A percentile compares a stretch with the other conserved stretches of the same genome.
Conservation (phyloP, 2,888 invertebrate genomes). For the Tipula confusa region DNA sequence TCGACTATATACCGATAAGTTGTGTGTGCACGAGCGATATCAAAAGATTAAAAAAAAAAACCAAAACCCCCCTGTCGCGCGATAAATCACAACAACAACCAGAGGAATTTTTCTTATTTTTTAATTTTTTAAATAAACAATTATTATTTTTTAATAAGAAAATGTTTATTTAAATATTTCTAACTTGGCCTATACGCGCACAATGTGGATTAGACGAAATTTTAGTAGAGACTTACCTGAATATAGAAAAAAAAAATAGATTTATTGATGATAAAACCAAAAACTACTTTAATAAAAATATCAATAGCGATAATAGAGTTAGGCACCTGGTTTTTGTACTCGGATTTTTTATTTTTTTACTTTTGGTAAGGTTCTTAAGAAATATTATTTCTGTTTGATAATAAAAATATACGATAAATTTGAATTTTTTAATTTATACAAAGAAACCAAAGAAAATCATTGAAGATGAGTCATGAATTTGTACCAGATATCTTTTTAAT, state of each 20-base stretch:
- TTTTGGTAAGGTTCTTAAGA: neutral
- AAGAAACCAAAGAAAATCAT: neutral
- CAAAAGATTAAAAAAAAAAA: slow-evolving; percentile 15
- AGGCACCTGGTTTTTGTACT: slow-evolving; percentile 14
- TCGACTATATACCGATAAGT: no score
- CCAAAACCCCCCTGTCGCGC: slow-evolving; percentile 16
- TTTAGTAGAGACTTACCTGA: neutral
- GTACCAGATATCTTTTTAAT: no score
- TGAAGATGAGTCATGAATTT: slow-evolving; percentile 14
- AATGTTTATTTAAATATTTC: neutral
- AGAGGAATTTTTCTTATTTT: neutral
- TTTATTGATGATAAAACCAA: slow-evolving; percentile 20
- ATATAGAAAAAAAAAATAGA: neutral
- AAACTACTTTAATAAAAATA: neutral
- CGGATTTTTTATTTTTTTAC: neutral
- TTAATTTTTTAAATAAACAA: slow-evolving; percentile 9
- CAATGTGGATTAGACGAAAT: neutral
- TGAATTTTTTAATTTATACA: neutral
- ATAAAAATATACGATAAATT: neutral
- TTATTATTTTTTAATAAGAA: slow-evolving; percentile 20
- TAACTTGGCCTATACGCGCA: neutral
- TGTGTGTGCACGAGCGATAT: neutral
- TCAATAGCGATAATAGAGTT: neutral
- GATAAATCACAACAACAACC: slow-evolving; percentile 20
- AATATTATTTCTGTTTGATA: neutral